These are phyloP conservation scores for Sebastes fasciatus DNA, from an alignment of 2,113 vertebrate species.

Conservation along the genomic window DNA sequence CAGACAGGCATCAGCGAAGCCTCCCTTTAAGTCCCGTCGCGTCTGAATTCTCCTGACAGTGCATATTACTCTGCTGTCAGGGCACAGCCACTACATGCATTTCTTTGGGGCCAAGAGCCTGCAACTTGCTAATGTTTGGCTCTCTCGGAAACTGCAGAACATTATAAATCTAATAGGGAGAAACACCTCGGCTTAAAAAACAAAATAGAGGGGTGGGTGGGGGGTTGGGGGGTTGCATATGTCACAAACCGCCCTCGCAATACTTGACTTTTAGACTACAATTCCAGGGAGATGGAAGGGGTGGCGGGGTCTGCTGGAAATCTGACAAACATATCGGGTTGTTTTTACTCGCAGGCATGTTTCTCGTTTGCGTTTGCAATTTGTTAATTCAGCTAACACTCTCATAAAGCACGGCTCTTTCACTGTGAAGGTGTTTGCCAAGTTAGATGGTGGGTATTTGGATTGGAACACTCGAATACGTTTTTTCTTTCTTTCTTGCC, in stretches of 20 bases:
- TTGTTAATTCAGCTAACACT: slow-evolving; percentile 77
- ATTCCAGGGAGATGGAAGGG: slow-evolving; percentile 24
- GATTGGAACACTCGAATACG: slow-evolving; percentile 29
- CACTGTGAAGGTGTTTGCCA: slow-evolving; percentile 59
- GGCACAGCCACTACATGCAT: slow-evolving; percentile 32
- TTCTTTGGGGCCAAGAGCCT: slow-evolving; percentile 53
- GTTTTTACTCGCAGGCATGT: slow-evolving; percentile 60
- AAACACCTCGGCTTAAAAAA: slow-evolving; percentile 55
- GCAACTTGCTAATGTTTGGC: slow-evolving; percentile 73
- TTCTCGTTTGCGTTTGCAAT: slow-evolving; percentile 66
- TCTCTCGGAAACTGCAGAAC: slow-evolving; percentile 57
- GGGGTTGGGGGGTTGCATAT: neutral
- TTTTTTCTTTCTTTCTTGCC: slow-evolving; percentile 20
- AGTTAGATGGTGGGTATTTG: slow-evolving; percentile 61
- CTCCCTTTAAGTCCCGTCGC: slow-evolving; percentile 61
- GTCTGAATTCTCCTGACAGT: slow-evolving; percentile 74
- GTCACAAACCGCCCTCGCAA: slow-evolving; percentile 16
- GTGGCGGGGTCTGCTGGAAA: slow-evolving; percentile 41
- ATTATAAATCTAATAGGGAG: slow-evolving; percentile 72
- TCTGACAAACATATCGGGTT: slow-evolving; percentile 50
- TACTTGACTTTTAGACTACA: slow-evolving; percentile 5
- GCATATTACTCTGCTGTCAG: slow-evolving; percentile 75
- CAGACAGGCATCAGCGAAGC: slow-evolving; percentile 80
- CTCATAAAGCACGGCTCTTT: slow-evolving; percentile 60
- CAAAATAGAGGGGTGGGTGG: no score